Conservation (phyloP, 2,888 invertebrate species). For the Argyresthia albistria region DNA sequence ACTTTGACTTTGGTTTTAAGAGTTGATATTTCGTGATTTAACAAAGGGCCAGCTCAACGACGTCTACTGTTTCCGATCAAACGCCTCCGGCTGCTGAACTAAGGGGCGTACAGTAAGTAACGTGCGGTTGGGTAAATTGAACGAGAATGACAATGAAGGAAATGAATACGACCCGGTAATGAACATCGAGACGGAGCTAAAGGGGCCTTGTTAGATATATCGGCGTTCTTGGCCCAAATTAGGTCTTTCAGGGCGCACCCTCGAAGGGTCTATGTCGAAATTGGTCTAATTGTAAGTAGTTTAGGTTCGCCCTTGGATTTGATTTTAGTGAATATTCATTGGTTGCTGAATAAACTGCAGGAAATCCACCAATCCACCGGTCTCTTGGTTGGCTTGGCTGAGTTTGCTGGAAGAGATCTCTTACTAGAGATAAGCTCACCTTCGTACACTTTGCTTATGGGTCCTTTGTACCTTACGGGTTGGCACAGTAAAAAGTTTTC, state of each 20-base stretch:
- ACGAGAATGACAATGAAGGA: constrained; percentile 11
- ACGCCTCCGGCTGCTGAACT: background rate
- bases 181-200: constrained; percentile 1
- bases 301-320: background rate
- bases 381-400: no score
- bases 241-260: background rate
- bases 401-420: no score
- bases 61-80: background rate
- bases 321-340: no score
- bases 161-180: constrained; percentile 13
- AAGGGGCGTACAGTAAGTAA: background rate
- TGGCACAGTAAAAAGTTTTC: no score
- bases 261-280: background rate
- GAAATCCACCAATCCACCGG: no score
- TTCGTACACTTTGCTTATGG: no score
- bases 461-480: no score
- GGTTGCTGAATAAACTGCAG: no score
- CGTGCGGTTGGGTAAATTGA: constrained; percentile 10
- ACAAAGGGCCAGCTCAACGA: background rate
- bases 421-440: no score
- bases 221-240: background rate
- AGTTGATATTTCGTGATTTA: no score
- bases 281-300: background rate
- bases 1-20: no score
- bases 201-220: background rate